Conservation (phyloP, 2,113 vertebrate species). For the Pyrgilauda ruficollis region DNA sequence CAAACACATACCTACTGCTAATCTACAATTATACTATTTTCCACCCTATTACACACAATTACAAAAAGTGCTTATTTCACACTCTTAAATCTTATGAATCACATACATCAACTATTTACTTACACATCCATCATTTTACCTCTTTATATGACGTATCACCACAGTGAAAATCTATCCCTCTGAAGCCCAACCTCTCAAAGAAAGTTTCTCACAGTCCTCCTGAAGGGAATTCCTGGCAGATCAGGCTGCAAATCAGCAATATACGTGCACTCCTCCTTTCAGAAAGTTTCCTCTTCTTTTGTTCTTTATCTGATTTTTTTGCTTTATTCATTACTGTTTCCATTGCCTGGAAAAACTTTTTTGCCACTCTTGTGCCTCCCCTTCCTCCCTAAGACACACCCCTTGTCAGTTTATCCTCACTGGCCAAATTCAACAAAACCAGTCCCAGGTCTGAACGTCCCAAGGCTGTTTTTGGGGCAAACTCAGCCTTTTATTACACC, state of each 20-base stretch:
- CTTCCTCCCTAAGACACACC: not conserved
- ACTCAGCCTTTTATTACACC: not conserved
- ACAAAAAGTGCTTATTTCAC: not conserved
- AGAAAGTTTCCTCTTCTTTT: not conserved
- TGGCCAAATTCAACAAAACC: not conserved
- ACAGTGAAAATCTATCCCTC: not conserved
- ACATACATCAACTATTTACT: not conserved
- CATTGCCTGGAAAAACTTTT: not conserved
- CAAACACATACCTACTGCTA: not conserved
- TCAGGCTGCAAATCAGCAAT: not conserved
- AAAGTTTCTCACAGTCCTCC: not conserved
- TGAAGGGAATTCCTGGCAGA: fast-evolving
- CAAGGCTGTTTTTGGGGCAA: not conserved
- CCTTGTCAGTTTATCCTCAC: fast-evolving
- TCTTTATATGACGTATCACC: not conserved
- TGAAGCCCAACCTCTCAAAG: not conserved
- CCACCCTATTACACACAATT: not conserved
- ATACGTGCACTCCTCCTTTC: not conserved
- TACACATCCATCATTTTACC: not conserved
- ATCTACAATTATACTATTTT: not conserved
- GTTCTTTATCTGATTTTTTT: not conserved
- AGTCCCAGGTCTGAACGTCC: not conserved
- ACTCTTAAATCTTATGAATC: not conserved
- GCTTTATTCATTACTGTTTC: not conserved
- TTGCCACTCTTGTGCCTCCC: not conserved